phyloP scores from a whole-genome alignment of 2,888 invertebrate genomes.

The Ophioninae sp. region DNA sequence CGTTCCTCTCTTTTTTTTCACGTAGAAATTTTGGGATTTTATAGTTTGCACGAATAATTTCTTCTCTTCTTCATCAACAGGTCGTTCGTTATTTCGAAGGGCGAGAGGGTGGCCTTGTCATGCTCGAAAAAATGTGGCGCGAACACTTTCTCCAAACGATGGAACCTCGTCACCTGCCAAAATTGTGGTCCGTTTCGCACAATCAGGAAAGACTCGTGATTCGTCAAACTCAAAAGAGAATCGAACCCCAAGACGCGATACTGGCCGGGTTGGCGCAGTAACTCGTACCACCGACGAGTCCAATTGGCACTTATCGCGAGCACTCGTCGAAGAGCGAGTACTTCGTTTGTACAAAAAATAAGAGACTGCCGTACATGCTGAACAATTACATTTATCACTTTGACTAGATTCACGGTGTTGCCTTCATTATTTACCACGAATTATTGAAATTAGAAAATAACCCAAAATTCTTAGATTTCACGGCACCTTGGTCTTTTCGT shows the following conservation, averaged over 20 bases:
- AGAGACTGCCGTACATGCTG: conserved; percentile 68
- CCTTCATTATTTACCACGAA: background rate
- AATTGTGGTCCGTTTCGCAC: conserved; percentile 89
- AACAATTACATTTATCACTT: conserved; percentile 64
- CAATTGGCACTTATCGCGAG: conserved; percentile 36
- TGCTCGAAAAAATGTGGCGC: conserved; percentile 89
- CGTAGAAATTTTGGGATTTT: background rate
- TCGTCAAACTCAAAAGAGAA: conserved; percentile 76
- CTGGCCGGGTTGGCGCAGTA: conserved; percentile 72
- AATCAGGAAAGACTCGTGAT: conserved; percentile 84
- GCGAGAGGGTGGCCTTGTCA: conserved; percentile 84
- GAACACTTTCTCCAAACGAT: conserved; percentile 88
- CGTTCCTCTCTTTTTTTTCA: conserved; percentile 1
- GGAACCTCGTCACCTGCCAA: conserved; percentile 87
- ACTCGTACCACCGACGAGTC: conserved; percentile 43
- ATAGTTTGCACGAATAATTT: background rate
- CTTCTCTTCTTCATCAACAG: conserved; percentile 75
- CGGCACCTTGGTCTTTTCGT: background rate
- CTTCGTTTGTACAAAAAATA: conserved; percentile 65
- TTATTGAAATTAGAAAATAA: background rate
- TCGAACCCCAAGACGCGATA: conserved; percentile 76
- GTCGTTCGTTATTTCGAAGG: conserved; percentile 84
- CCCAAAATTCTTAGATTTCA: background rate
- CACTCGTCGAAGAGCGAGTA: conserved; percentile 77
- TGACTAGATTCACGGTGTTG: conserved; percentile 28